Conservation (phyloP, 1,140 invertebrate genomes). For the Epicauta chinensis region DNA sequence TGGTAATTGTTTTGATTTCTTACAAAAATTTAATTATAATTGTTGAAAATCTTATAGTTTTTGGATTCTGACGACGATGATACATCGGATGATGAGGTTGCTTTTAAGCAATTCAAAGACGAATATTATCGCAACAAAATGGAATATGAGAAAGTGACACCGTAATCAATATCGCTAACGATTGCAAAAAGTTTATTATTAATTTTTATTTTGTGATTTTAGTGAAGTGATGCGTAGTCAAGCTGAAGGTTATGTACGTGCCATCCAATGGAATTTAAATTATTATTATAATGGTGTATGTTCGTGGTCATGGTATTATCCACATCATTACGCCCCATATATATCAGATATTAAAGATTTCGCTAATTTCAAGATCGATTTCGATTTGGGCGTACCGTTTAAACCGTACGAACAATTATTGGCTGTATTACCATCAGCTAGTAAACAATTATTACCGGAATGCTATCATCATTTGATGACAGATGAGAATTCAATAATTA, state of each 20-base stretch:
- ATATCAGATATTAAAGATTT: constrained; percentile 90
- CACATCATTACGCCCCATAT: constrained; percentile 93
- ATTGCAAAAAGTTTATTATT: too few relatives aligned
- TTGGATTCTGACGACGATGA: constrained; percentile 20
- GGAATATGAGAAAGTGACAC: constrained; percentile 65
- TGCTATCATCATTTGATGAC: constrained; percentile 81
- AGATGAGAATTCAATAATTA: constrained; percentile 72
- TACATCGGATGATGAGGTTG: constrained; percentile 48
- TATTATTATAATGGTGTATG: constrained; percentile 96
- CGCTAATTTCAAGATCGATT: constrained; percentile 63
- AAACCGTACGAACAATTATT: constrained; percentile 91
- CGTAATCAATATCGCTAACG: constrained; percentile 54
- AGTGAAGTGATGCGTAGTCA: constrained; percentile 74
- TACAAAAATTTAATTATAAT: constrained; percentile 19
- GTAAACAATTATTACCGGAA: constrained; percentile 69
- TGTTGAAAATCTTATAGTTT: constrained; percentile 21
- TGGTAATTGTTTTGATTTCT: constrained; percentile 47
- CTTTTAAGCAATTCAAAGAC: constrained; percentile 77
- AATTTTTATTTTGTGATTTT: constrained; percentile 29
- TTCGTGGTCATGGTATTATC: constrained; percentile 98
- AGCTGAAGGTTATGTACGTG: constrained; percentile 81
- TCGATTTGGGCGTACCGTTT: constrained; percentile 83
- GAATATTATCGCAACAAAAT: constrained; percentile 92
- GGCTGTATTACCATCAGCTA: constrained; percentile 85
- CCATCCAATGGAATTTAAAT: constrained; percentile 93